Conservation (phyloP, 2,113 vertebrate genomes). For the Aix galericulata region DNA sequence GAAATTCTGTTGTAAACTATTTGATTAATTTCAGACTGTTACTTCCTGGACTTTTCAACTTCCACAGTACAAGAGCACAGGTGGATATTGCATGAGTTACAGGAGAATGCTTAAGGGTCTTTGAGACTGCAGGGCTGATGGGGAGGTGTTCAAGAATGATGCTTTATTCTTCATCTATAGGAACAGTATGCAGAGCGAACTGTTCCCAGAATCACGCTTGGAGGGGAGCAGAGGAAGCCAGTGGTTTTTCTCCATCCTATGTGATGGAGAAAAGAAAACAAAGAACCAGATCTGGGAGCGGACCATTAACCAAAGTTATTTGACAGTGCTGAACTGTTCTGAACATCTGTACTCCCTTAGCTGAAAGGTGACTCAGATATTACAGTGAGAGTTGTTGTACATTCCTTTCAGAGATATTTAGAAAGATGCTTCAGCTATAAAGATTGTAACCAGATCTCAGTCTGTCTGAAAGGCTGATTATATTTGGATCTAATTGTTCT, state of each 20-base stretch:
- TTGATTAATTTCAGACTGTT: background rate
- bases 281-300: background rate
- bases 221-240: background rate
- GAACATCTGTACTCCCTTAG: background rate
- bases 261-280: background rate
- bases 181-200: background rate
- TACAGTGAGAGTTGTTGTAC: background rate
- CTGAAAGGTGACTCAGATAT: constrained; percentile 23
- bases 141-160: background rate
- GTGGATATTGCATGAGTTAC: background rate
- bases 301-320: background rate
- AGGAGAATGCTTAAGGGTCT: background rate
- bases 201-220: background rate
- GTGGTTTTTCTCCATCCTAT: background rate
- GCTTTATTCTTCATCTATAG: background rate
- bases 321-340: background rate
- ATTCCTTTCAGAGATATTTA: constrained; percentile 25
- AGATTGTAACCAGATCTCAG: constrained; percentile 35
- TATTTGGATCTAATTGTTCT: constrained; percentile 40
- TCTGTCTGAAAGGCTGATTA: background rate
- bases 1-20: background rate
- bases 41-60: background rate
- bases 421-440: constrained; percentile 3
- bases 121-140: background rate
- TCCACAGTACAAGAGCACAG: fast-evolving